phyloP scores from a whole-genome alignment of 2,797 vertebrate genomes.

The Paratrypauchen microcephalus region DNA sequence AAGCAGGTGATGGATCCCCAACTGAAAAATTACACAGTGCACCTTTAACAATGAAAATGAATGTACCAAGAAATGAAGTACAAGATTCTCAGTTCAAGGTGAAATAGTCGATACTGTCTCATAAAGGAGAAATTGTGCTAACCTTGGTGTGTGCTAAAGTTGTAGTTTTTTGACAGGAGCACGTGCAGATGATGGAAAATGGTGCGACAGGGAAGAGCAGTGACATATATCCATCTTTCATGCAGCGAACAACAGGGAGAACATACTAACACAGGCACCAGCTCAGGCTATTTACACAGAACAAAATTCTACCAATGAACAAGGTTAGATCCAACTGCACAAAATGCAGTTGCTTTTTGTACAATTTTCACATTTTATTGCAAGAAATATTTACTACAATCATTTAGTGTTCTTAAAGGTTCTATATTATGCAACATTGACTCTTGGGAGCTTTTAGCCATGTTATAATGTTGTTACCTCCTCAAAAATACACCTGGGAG shows the following conservation, averaged over 20 bases:
- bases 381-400: too few species aligned
- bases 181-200: slow-evolving; percentile 18
- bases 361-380: background rate
- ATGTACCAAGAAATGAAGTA: background rate
- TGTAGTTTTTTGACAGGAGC: slow-evolving; percentile 10
- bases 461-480: too few species aligned
- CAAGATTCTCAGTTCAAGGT: background rate
- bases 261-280: background rate
- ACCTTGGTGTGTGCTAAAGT: slow-evolving; percentile 26
- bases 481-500: too few species aligned
- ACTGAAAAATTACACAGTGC: too few species aligned
- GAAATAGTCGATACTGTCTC: background rate
- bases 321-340: background rate
- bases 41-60: background rate
- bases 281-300: background rate
- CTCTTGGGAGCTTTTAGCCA: too few species aligned
- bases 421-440: too few species aligned
- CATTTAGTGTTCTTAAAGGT: too few species aligned
- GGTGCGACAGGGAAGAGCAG: slow-evolving; percentile 21
- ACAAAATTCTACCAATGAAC: background rate
- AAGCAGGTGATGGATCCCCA: too few species aligned
- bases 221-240: slow-evolving; percentile 39
- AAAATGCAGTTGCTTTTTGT: background rate
- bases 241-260: slow-evolving; percentile 21
- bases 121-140: slow-evolving; percentile 8